phyloP scores from a whole-genome alignment of 2,888 invertebrate species.

The Aphidius colemani region DNA sequence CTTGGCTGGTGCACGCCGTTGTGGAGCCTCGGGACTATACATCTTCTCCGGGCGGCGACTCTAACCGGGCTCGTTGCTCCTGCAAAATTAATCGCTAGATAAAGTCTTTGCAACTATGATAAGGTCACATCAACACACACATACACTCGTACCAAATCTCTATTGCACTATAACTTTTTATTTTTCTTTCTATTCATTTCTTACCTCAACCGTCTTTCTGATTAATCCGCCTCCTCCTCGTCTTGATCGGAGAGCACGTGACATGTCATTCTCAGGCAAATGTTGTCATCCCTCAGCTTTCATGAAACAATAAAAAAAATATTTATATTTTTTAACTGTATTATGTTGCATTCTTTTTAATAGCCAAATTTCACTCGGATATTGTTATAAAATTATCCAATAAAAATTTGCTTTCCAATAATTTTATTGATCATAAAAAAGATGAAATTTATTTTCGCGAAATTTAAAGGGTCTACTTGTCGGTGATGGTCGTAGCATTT shows the following conservation, averaged over 20 bases:
- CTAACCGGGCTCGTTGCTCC: constrained; percentile 3
- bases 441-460: too few species aligned
- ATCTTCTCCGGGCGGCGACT: constrained; percentile 20
- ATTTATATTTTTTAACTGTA: too few species aligned
- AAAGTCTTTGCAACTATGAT: constrained; percentile 22
- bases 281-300: too few species aligned
- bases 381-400: too few species aligned
- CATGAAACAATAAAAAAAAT: too few species aligned
- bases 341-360: too few species aligned
- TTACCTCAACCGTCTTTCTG: neutral
- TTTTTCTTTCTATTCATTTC: neutral
- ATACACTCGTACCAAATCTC: neutral
- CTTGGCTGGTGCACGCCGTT: constrained; percentile 19
- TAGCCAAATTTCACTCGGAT: too few species aligned
- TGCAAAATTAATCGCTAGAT: constrained; percentile 22
- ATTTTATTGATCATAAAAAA: too few species aligned
- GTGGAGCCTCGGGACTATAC: constrained; percentile 23
- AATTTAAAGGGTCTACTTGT: too few species aligned
- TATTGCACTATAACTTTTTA: constrained; percentile 4
- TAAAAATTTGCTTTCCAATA: too few species aligned
- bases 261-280: neutral
- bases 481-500: too few species aligned
- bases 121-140: constrained; percentile 1
- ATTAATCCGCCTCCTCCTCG: constrained; percentile 2
- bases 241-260: neutral